Evolutionary conservation across 2,797 vertebrate species (phyloP).

Genomic region (Acanthurus tractus): DNA sequence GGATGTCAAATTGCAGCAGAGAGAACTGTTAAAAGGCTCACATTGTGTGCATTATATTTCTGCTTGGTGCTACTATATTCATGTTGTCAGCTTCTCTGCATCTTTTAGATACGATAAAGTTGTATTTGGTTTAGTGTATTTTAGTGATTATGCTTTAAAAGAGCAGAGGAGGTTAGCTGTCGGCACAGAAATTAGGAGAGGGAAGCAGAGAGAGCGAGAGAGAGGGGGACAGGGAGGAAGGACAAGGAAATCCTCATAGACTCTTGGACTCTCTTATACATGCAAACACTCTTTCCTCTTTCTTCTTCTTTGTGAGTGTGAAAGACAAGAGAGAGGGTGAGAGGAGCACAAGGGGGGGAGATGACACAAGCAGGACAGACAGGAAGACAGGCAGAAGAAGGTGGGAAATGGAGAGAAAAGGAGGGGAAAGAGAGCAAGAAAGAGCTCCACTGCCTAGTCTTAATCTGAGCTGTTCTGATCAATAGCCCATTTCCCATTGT

Average conservation of each 20-base stretch:
- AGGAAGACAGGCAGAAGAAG: slow-evolving; percentile 82
- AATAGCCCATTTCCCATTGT: slow-evolving; percentile 99
- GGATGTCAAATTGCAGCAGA: slow-evolving; percentile 65
- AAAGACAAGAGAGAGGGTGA: slow-evolving; percentile 59
- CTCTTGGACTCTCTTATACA: slow-evolving; percentile 56
- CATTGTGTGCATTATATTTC: slow-evolving; percentile 24
- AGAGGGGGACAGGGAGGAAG: slow-evolving; percentile 45
- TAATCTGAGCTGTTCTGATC: slow-evolving; percentile 99
- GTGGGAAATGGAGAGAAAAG: slow-evolving; percentile 88
- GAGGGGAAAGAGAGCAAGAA: slow-evolving; percentile 90
- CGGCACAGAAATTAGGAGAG: slow-evolving; percentile 28
- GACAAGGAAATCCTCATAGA: slow-evolving; percentile 64
- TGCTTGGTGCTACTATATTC: slow-evolving; percentile 2
- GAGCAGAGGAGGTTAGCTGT: not conserved
- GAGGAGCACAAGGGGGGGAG: slow-evolving; percentile 38
- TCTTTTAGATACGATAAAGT: slow-evolving; percentile 16
- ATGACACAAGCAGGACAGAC: slow-evolving; percentile 78
- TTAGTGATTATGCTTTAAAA: not conserved
- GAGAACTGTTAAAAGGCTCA: slow-evolving; percentile 60
- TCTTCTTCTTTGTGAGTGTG: slow-evolving; percentile 55
- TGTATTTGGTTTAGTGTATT: not conserved
- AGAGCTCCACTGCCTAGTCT: slow-evolving; percentile 98
- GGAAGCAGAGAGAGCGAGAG: slow-evolving; percentile 4
- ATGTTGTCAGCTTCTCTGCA: slow-evolving; percentile 10
- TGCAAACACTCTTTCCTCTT: slow-evolving; percentile 59